phyloP scores from a whole-genome alignment of 1,140 invertebrate species.

The Leptinotarsa defecta region DNA sequence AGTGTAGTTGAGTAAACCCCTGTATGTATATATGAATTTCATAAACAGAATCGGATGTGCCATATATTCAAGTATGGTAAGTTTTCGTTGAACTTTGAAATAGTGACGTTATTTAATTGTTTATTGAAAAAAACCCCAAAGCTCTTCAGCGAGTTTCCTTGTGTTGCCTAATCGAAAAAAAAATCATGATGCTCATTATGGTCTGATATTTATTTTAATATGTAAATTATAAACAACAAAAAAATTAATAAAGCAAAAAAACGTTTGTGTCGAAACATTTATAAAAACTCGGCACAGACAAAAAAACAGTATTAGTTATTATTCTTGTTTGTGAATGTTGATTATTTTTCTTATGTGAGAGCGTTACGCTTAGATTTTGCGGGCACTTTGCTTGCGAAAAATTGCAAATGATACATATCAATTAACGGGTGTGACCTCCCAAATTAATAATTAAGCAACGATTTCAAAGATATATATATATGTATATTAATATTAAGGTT shows the following conservation, averaged over 20 bases:
- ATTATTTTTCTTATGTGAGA: slow-evolving; percentile 3
- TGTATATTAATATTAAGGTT: slow-evolving; percentile 7
- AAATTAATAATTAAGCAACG: slow-evolving; percentile 17
- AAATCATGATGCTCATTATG: not conserved
- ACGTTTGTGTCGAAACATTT: slow-evolving; percentile 22
- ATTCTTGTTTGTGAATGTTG: slow-evolving; percentile 3
- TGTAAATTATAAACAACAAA: slow-evolving; percentile 17
- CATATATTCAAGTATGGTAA: slow-evolving; percentile 9
- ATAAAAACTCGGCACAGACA: slow-evolving; percentile 21
- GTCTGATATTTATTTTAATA: slow-evolving; percentile 19
- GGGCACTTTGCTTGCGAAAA: slow-evolving; percentile 9
- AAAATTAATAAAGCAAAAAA: slow-evolving; percentile 26
- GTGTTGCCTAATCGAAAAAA: not conserved
- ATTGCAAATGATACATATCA: slow-evolving; percentile 31
- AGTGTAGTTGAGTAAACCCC: too few relatives aligned
- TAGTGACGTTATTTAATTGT: not conserved
- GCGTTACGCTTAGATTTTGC: slow-evolving; percentile 27
- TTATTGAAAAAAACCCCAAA: not conserved
- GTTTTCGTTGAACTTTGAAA: not conserved
- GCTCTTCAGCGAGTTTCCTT: not conserved
- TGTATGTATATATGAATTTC: not conserved
- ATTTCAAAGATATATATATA: slow-evolving; percentile 12
- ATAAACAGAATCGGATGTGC: not conserved
- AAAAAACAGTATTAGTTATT: slow-evolving; percentile 30
- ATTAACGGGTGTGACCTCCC: slow-evolving; percentile 15